Conservation (phyloP, 1,140 invertebrate species). For the Limonius californicus region DNA sequence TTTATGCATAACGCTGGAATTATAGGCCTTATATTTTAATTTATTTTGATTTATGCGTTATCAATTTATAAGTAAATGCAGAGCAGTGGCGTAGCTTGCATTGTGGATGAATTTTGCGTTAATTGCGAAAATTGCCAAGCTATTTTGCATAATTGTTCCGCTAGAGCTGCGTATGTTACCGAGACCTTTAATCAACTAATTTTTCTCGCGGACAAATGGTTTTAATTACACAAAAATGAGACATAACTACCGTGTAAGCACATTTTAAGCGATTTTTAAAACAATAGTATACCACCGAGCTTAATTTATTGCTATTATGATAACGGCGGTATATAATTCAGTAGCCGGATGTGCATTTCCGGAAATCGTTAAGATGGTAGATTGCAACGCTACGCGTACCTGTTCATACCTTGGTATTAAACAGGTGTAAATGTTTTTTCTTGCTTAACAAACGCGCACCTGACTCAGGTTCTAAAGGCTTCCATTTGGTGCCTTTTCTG, state of each 20-base stretch:
- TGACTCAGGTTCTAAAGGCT: too few relatives aligned
- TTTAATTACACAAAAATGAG: background rate
- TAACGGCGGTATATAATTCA: background rate
- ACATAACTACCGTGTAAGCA: background rate
- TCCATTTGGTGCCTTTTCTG: too few relatives aligned
- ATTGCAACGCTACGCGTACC: background rate
- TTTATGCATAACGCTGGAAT: conserved; percentile 22
- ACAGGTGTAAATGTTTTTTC: background rate
- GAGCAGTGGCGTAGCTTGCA: too few relatives aligned
- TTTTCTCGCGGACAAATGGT: too few relatives aligned
- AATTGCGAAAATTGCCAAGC: too few relatives aligned
- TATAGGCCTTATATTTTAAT: conserved; percentile 23
- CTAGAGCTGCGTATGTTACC: too few relatives aligned
- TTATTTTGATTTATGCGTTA: conserved; percentile 17
- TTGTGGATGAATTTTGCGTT: too few relatives aligned
- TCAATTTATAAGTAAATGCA: too few relatives aligned
- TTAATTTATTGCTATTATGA: background rate
- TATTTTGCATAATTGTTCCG: too few relatives aligned
- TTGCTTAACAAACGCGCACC: background rate
- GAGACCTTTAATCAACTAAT: too few relatives aligned
- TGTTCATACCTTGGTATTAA: background rate
- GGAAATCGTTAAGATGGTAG: background rate
- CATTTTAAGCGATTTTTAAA: background rate
- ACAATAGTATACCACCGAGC: background rate
- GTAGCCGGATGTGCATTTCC: conserved; percentile 13